Evolutionary conservation across 2,888 invertebrate genomes (phyloP), one percentile per base, ranked within the genome.

Genomic region (Scaptomyza flava): DNA sequence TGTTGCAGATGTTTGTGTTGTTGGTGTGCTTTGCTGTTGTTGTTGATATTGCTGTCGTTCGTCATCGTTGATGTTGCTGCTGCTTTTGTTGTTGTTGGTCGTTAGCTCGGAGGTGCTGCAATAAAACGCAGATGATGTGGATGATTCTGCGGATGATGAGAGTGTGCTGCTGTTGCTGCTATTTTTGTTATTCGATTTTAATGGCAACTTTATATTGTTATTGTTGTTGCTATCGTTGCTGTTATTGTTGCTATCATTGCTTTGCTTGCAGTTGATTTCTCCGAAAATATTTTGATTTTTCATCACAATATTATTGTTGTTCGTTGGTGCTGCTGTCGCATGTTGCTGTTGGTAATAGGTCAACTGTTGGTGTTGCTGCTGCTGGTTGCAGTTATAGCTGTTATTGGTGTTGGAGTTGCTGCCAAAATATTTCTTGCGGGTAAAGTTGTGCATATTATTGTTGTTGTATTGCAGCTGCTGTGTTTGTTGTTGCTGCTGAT

Each of bases 261-360:
- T 56, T 4, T 30, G n/a, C 17, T 74, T 74, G 56, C 58, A 41
- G 36, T 51, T 62, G 4, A 33, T 42, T 23, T 74, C 75, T 11
- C 52, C 68, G 33, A 51, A 43, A 14, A 71, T 63, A 54, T 85
- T 85, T 69, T 85, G 79, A 71, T 89, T 87, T 60, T 89, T 85
- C 17, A 75, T 72, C 14, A 71, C 11, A 27, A 56, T 38, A 57
- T 68, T 80, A 17, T 81, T 79, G 52, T 75, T 83, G 60, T 50
- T 71, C 51, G 50, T 9, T 50, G 51, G 36, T 46, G 53, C 33
- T 61, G 52, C 27, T 53, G 66, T 63, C 63, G 48, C 46, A 2
- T 74, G 59, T 38, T 74, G 72, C 36, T 73, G 69, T 17, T 73
- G 70, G 31, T 58, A 72, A 46, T 69, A 72, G 6, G 72, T 52